Base-by-base conservation (phyloP, 2,888 invertebrate genomes). In the Thecophora atra region DNA sequence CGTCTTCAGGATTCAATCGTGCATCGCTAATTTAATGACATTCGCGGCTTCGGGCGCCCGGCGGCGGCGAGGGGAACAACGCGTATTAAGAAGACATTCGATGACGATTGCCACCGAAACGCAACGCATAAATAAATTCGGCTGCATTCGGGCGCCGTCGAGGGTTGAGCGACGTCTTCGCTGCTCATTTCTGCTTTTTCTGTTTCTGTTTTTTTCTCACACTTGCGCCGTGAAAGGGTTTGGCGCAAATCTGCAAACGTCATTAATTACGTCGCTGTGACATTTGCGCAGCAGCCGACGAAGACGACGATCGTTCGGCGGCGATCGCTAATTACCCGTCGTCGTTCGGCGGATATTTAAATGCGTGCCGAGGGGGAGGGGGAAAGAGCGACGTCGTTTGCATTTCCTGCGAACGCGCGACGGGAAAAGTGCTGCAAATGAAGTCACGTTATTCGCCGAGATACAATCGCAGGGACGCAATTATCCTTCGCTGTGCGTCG, bases 21-120 rank as follows among this genome's bases (percentile, higher is more conserved):
- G 73, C 76, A 80, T 72, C 79, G 81, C 81, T 81, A 79, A 81
- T 81, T 80, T 79, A 81, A 81, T 81, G 81, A 81, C 81, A 81
- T 81, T 80, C 73, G 72, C 66, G 62, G 58, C 51, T 71, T 71
- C 4, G 44, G 15, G 44, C 11, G 19, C 17, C n/a, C 51, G 51
- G 19, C 19, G 17, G 51, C 51, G 19, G 7, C 51, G 51, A n/a
- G 15, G n/a, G n/a, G 15, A n/a, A 11, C 5, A n/a, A n/a, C n/a
- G n/a, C n/a, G 54, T 54, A 54, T 54, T 54, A 21, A 54, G 54
- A 54, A 54, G 8, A 3, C 11, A 54, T 54, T 54, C 21, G 21
- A 37, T 37, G 11, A 37, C 3, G 37, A 37, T 37, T 11, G 37
- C 11, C 37, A 37, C 37, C 7, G 37, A 42, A 21, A 19, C 19